phyloP scores from a whole-genome alignment of 2,113 vertebrate species.

The Butorides virescens region DNA sequence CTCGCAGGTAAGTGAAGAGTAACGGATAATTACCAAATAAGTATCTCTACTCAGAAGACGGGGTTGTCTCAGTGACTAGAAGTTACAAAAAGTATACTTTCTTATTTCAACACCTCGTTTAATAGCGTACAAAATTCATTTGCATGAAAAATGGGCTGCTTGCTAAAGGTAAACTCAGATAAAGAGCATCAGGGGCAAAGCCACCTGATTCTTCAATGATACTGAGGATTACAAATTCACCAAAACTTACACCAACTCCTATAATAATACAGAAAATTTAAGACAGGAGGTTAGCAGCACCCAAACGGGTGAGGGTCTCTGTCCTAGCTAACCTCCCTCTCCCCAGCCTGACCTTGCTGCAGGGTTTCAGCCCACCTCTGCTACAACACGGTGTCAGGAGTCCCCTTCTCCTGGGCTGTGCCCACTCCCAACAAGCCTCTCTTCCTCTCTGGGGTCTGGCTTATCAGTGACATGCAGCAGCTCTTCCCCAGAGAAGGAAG shows the following conservation, averaged over 20 bases:
- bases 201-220: background rate
- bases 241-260: background rate
- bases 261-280: background rate
- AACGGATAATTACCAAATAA: background rate
- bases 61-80: background rate
- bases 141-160: background rate
- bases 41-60: background rate
- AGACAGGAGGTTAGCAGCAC: background rate
- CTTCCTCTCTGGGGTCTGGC: background rate
- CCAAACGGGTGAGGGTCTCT: background rate
- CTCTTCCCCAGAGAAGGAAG: background rate
- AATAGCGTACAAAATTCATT: background rate
- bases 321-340: background rate
- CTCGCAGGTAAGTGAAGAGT: background rate
- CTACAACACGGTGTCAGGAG: fast-evolving
- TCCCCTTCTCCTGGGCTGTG: background rate
- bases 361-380: background rate
- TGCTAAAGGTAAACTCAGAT: background rate
- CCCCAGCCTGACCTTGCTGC: background rate
- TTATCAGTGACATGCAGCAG: fast-evolving
- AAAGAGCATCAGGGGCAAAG: background rate
- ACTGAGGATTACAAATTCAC: background rate
- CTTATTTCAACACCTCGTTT: background rate
- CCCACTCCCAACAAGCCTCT: background rate
- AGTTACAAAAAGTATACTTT: background rate